phyloP scores from a whole-genome alignment of 2,797 vertebrate genomes.

The Salarias fasciatus region DNA sequence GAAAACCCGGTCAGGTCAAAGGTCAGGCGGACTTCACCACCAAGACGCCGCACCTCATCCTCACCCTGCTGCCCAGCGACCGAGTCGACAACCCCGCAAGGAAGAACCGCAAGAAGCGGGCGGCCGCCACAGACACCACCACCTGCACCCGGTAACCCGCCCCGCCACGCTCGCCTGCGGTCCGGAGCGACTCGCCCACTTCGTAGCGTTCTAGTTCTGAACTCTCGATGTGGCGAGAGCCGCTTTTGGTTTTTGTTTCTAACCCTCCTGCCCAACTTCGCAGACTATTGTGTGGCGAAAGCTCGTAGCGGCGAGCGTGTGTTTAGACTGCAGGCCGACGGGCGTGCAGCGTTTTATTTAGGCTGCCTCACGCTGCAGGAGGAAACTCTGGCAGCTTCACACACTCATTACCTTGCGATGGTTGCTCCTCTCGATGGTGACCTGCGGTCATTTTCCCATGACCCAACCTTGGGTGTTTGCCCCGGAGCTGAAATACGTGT shows the following conservation, averaged over 20 bases:
- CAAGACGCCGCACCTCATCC: constrained; percentile 87
- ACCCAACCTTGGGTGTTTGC: constrained; percentile 34
- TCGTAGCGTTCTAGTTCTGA: constrained; percentile 41
- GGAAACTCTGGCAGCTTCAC: constrained; percentile 52
- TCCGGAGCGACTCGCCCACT: constrained; percentile 21
- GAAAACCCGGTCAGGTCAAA: constrained; percentile 75
- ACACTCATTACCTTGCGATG: constrained; percentile 55
- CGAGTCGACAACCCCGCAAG: constrained; percentile 80
- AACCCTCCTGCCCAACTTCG: constrained; percentile 43
- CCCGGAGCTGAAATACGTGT: constrained; percentile 34
- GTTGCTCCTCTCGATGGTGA: constrained; percentile 45
- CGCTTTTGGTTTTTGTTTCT: constrained; percentile 24
- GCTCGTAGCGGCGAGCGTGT: constrained; percentile 53
- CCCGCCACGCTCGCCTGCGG: constrained; percentile 7
- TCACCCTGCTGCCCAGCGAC: constrained; percentile 85
- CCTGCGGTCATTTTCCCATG: constrained; percentile 65
- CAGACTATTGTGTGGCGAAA: constrained; percentile 56
- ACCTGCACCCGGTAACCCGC: constrained; percentile 82
- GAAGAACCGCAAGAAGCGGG: constrained; percentile 85
- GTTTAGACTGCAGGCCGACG: constrained; percentile 70
- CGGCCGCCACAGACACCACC: constrained; percentile 77
- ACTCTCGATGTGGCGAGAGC: constrained; percentile 33
- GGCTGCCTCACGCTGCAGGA: constrained; percentile 55
- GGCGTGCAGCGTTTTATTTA: constrained; percentile 66
- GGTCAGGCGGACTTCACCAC: constrained; percentile 84